A percentile compares a stretch with the other conserved stretches of the same genome.
phyloP scores from a whole-genome alignment of 2,113 vertebrate species.

The Athene cunicularia region DNA sequence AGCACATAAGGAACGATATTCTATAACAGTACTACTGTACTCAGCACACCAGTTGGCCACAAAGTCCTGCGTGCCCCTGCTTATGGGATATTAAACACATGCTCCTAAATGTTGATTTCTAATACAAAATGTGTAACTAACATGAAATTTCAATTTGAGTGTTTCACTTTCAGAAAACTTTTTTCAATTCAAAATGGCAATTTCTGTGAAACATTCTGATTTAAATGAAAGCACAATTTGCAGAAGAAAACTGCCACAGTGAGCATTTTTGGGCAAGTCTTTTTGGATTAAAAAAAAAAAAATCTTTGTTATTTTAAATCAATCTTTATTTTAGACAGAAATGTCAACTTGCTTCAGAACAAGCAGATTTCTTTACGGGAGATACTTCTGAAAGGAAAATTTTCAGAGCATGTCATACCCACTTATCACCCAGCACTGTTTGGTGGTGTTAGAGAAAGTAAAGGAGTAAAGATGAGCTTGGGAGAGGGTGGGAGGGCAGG shows the following conservation, averaged over 20 bases:
- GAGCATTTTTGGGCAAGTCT: neutral
- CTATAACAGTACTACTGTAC: neutral
- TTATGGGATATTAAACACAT: neutral
- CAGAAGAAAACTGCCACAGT: neutral
- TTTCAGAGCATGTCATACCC: neutral
- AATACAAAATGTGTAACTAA: neutral
- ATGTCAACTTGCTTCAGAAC: neutral
- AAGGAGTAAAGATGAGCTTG: neutral
- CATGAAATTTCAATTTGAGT: neutral
- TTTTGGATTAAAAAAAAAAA: neutral
- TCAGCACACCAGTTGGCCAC: neutral
- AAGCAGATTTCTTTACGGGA: neutral
- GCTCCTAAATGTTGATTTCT: neutral
- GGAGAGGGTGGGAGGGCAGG: neutral
- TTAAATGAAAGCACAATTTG: neutral
- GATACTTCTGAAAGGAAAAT: neutral
- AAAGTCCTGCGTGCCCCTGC: neutral
- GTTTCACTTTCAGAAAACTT: neutral
- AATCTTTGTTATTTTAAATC: neutral
- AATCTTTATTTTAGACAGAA: neutral
- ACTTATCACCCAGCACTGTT: neutral
- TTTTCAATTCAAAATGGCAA: neutral
- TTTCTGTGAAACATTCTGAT: neutral
- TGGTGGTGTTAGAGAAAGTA: fast-evolving
- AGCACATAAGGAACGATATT: neutral